These are phyloP conservation scores for Spatulosminthurus flaviceps DNA, from an alignment of 2,888 invertebrate species.

Conservation along the genomic window DNA sequence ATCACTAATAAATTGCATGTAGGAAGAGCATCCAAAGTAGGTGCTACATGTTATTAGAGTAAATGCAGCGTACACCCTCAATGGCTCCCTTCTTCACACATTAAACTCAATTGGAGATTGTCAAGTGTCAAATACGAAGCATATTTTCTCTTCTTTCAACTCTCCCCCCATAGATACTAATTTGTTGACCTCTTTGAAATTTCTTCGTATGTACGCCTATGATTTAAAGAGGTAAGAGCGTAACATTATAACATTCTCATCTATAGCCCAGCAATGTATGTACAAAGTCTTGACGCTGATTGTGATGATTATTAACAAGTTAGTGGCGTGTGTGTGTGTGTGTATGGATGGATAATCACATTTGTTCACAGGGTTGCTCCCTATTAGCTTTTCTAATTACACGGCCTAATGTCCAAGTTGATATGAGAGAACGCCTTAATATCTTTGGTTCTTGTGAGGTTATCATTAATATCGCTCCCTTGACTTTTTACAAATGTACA, in stretches of 20 bases:
- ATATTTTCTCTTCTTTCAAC: slow-evolving; percentile 33
- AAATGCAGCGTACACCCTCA: no score
- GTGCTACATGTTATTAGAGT: not conserved
- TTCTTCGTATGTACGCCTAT: no score
- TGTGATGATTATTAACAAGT: slow-evolving; percentile 7
- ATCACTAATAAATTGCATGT: no score
- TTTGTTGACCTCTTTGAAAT: slow-evolving; percentile 32
- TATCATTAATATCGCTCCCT: no score
- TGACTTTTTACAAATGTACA: no score
- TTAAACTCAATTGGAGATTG: slow-evolving; percentile 19
- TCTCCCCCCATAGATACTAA: slow-evolving; percentile 10
- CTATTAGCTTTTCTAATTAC: slow-evolving; percentile 23
- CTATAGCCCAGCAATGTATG: no score
- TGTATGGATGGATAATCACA: not conserved
- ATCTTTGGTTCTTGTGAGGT: not conserved
- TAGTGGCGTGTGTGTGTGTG: not conserved
- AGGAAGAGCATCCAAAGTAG: no score
- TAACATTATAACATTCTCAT: no score
- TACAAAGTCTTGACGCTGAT: not conserved
- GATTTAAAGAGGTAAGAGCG: no score
- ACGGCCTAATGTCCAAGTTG: not conserved
- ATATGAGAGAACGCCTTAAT: not conserved
- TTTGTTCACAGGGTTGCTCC: not conserved
- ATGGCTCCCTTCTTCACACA: slow-evolving; percentile 26
- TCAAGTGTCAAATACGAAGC: not conserved